A percentile compares a stretch with the other conserved stretches of the same genome.
Evolutionary conservation across 1,140 invertebrate species (phyloP).

Genomic region (Thaumatotibia leucotreta): DNA sequence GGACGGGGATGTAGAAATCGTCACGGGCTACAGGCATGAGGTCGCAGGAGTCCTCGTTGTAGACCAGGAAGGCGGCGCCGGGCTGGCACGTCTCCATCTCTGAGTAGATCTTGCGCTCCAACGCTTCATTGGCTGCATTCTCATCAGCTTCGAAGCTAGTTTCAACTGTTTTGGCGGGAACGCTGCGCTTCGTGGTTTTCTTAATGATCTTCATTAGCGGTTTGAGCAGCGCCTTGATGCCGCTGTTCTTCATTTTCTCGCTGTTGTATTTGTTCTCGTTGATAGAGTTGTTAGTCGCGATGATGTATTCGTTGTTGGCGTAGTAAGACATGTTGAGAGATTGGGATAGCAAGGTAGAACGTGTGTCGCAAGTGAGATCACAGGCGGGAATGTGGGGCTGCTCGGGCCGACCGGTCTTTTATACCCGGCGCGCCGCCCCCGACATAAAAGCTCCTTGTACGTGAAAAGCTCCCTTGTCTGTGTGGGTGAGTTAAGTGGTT

Average conservation of each 20-base stretch:
- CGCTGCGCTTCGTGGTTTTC: constrained; percentile 72
- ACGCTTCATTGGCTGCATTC: constrained; percentile 79
- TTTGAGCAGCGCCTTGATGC: constrained; percentile 77
- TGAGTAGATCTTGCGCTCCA: constrained; percentile 79
- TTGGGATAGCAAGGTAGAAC: constrained; percentile 44
- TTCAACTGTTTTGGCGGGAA: constrained; percentile 70
- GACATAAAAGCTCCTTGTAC: constrained; percentile 55
- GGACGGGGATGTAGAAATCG: constrained; percentile 79
- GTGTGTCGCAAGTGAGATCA: constrained; percentile 71
- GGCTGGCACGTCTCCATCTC: constrained; percentile 79
- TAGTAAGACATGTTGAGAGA: constrained; percentile 70
- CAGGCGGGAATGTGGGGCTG: constrained; percentile 73
- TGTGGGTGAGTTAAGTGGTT: constrained; percentile 53
- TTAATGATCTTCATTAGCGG: constrained; percentile 76
- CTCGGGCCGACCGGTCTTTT: constrained; percentile 43
- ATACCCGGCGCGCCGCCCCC: constrained; percentile 65
- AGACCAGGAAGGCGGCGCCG: constrained; percentile 79
- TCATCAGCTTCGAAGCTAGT: constrained; percentile 78
- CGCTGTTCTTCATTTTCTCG: constrained; percentile 76
- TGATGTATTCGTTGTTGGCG: constrained; percentile 76
- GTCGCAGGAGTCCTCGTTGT: constrained; percentile 75
- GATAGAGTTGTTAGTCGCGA: constrained; percentile 75
- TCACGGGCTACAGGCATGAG: constrained; percentile 77
- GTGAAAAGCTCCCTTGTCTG: constrained; percentile 57
- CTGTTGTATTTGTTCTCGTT: constrained; percentile 77